Percentiles rank a stretch among this genome's conserved stretches.
phyloP scores from a whole-genome alignment of 2,888 invertebrate genomes.

The Epinotia nisella region DNA sequence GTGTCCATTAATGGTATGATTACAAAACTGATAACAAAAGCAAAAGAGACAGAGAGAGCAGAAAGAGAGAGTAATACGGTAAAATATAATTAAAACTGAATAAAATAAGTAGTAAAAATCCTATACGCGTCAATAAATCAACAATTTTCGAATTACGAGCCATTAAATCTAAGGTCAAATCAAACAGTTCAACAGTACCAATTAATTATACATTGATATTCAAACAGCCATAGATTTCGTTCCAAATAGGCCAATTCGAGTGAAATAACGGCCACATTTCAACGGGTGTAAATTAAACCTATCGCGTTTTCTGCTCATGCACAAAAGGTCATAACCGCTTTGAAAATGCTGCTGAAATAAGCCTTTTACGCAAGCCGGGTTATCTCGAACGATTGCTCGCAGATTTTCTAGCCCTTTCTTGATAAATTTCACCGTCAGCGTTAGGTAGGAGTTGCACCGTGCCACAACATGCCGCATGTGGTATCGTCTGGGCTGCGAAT shows the following conservation, averaged over 20 bases:
- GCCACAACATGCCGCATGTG: constrained; percentile 11
- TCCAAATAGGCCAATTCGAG: constrained; percentile 30
- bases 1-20: neutral
- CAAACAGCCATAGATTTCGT: constrained; percentile 23
- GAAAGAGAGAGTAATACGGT: too few species aligned
- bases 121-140: neutral
- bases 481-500: neutral
- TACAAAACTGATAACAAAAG: neutral
- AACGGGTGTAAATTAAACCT: constrained; percentile 21
- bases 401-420: constrained; percentile 38
- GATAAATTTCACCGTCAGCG: constrained; percentile 36
- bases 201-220: constrained; percentile 33
- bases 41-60: neutral
- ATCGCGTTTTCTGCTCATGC: neutral
- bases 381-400: constrained; percentile 40
- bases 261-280: constrained; percentile 28
- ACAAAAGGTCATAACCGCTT: constrained; percentile 4
- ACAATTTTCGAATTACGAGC: neutral
- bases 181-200: constrained; percentile 6
- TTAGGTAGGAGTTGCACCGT: constrained; percentile 10
- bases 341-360: constrained; percentile 1
- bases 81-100: neutral
- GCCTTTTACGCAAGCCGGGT: neutral
- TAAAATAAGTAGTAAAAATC: neutral
- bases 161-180: constrained; percentile 10